Conservation (phyloP, 2,113 vertebrate species). For the Dermatemys mawii region DNA sequence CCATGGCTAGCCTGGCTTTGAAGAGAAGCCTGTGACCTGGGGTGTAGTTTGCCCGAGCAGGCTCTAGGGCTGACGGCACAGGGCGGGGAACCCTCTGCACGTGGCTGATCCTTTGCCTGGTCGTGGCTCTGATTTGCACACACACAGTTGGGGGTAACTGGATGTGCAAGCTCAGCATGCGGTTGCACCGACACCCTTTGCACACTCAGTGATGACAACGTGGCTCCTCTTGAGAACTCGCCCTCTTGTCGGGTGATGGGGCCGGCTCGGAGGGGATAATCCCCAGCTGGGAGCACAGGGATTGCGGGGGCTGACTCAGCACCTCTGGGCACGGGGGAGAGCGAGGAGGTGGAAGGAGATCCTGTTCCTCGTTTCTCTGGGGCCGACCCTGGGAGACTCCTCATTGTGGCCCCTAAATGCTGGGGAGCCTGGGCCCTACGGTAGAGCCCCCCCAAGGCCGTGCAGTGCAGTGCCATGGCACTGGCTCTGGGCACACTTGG, state of each 20-base stretch:
- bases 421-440: too few species aligned
- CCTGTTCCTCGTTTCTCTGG: background rate
- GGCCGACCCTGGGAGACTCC: too few species aligned
- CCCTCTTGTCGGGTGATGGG: background rate
- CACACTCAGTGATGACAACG: background rate
- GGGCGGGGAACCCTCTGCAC: background rate
- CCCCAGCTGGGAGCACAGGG: background rate
- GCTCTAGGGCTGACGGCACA: background rate
- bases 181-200: background rate
- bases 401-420: too few species aligned
- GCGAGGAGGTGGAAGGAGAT: background rate
- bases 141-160: background rate
- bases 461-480: too few species aligned
- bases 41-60: background rate
- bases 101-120: background rate
- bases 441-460: too few species aligned
- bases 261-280: background rate
- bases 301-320: background rate
- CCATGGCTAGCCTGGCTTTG: rapidly evolving
- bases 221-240: background rate
- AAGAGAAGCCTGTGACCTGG: background rate
- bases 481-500: too few species aligned
- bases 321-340: background rate
- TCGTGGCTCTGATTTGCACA: background rate
- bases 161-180: background rate